Percentiles rank a stretch among this genome's conserved stretches.
Conservation (phyloP, 2,797 vertebrate species). For the Chelon labrosus region DNA sequence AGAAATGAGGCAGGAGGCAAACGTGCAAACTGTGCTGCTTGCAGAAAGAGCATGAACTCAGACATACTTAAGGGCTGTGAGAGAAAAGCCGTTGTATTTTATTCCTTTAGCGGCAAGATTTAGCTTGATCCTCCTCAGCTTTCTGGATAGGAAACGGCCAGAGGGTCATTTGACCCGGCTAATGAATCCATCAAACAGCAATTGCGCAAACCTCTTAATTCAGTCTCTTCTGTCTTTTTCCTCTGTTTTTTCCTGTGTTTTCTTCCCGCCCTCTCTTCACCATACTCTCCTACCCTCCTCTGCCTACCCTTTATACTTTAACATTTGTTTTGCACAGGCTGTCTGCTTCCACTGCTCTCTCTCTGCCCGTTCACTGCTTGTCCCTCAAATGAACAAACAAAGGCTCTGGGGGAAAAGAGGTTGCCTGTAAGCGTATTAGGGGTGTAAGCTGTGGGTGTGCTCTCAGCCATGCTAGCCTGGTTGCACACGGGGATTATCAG, state of each 20-base stretch:
- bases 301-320: constrained; percentile 6
- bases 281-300: constrained; percentile 2
- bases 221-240: constrained; percentile 26
- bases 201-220: constrained; percentile 35
- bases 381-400: constrained; percentile 74
- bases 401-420: constrained; percentile 52
- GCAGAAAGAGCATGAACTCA: constrained; percentile 9
- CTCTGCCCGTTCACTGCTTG: constrained; percentile 49
- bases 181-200: constrained; percentile 61
- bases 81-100: constrained; percentile 9
- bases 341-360: constrained; percentile 22
- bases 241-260: constrained; percentile 7
- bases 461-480: constrained; percentile 60
- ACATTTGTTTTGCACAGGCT: constrained; percentile 7
- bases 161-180: constrained; percentile 47
- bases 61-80: constrained; percentile 11
- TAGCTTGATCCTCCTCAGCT: constrained; percentile 28
- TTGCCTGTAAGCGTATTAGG: constrained; percentile 73
- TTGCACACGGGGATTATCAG: constrained; percentile 71
- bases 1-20: neutral
- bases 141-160: constrained; percentile 37
- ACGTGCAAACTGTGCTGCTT: neutral
- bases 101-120: constrained; percentile 31
- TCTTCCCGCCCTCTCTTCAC: constrained; percentile 13
- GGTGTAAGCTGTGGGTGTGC: constrained; percentile 67